phyloP scores from a whole-genome alignment of 2,797 vertebrate species.

The Stomatorhinus walkeri region DNA sequence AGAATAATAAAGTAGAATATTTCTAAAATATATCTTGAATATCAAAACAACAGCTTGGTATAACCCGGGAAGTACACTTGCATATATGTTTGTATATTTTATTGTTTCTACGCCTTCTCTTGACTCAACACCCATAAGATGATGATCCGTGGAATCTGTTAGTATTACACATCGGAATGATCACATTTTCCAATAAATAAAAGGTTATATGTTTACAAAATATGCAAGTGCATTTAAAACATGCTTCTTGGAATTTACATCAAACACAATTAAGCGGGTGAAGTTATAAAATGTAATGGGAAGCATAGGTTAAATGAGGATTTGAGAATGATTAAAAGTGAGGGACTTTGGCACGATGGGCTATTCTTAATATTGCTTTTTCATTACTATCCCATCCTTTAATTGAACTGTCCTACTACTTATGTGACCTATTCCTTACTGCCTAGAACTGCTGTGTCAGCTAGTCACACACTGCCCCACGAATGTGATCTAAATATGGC shows the following conservation, averaged over 20 bases:
- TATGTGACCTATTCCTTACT: conserved; percentile 32
- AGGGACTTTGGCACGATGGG: not conserved
- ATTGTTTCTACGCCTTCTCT: not conserved
- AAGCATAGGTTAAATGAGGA: not conserved
- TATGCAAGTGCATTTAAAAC: not conserved
- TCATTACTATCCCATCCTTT: conserved; percentile 25
- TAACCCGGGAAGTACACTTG: not conserved
- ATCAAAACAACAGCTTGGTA: not conserved
- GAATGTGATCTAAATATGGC: conserved; percentile 10
- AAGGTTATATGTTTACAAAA: not conserved
- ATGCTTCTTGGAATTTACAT: not conserved
- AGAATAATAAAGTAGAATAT: not conserved
- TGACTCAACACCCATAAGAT: not conserved
- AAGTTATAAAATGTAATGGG: conserved; percentile 2
- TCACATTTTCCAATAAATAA: not conserved
- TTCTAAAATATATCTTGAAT: conserved; percentile 4
- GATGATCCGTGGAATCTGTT: not conserved
- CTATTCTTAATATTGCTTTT: conserved; percentile 19
- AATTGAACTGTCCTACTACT: conserved; percentile 22
- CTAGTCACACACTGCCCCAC: conserved; percentile 20
- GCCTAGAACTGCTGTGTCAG: conserved; percentile 22
- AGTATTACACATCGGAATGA: not conserved
- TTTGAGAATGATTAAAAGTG: conserved; percentile 11
- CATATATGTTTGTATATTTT: not conserved
- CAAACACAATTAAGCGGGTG: conserved; percentile 10